Evolutionary conservation across 2,797 vertebrate genomes (phyloP).

Genomic region (Hapalemur alaotrensis): DNA sequence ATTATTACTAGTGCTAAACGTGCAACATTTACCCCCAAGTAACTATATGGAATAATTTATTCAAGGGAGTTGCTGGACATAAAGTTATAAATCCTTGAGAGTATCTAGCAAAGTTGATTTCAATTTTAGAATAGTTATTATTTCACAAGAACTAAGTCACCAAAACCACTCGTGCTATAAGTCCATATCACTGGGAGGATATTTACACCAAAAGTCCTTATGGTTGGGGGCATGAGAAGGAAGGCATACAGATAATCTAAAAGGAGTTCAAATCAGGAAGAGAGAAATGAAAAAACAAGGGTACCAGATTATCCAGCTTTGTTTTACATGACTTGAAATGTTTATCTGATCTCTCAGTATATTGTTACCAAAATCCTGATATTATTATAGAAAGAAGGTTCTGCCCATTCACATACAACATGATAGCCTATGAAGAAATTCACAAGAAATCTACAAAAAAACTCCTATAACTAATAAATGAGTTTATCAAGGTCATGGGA

Average conservation of each 20-base stretch:
- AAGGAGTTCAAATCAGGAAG: background rate
- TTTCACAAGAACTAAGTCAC: background rate
- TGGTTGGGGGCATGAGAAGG: background rate
- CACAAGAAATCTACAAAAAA: background rate
- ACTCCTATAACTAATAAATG: background rate
- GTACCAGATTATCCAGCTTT: background rate
- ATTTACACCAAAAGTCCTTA: background rate
- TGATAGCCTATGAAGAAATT: background rate
- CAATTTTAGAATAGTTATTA: constrained; percentile 16
- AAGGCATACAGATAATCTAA: background rate
- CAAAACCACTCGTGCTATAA: background rate
- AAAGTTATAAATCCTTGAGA: background rate
- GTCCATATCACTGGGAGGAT: background rate
- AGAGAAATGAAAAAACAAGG: constrained; percentile 4
- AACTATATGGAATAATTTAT: background rate
- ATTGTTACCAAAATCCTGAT: background rate
- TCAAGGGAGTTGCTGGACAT: background rate
- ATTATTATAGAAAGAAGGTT: background rate
- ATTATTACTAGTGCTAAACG: background rate
- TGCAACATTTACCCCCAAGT: background rate
- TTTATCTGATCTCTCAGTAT: constrained; percentile 7
- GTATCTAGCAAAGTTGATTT: background rate
- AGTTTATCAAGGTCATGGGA: background rate
- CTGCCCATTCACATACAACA: background rate
- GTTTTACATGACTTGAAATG: background rate